Percentiles rank a stretch among this genome's conserved stretches.
Evolutionary conservation across 2,888 invertebrate species (phyloP).

Genomic region (Gandaritis pyraliata): DNA sequence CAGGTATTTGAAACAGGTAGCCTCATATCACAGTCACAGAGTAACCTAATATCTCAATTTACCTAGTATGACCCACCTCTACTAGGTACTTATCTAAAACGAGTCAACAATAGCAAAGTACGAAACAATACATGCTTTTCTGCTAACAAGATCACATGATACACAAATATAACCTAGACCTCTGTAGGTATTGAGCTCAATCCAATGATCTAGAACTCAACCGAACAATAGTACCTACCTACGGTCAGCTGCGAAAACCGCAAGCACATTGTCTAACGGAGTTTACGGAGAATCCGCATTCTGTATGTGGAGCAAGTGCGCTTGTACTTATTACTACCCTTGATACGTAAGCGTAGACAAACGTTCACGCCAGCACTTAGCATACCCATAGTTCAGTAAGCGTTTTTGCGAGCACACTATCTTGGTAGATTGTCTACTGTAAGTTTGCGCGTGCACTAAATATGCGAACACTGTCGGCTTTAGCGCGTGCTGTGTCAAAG

Average conservation of each 20-base stretch:
- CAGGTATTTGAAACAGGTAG: too few species aligned
- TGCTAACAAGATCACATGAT: too few species aligned
- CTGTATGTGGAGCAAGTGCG: constrained; percentile 6
- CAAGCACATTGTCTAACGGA: constrained; percentile 35
- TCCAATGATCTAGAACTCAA: constrained; percentile 26
- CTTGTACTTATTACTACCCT: constrained; percentile 2
- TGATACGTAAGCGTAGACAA: not conserved
- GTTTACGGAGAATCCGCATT: constrained; percentile 11
- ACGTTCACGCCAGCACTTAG: not conserved
- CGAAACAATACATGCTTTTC: too few species aligned
- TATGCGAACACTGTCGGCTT: not conserved
- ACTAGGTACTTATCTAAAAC: too few species aligned
- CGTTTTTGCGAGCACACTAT: not conserved
- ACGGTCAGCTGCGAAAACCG: constrained; percentile 31
- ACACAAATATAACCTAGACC: not conserved
- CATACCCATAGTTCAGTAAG: not conserved
- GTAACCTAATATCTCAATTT: too few species aligned
- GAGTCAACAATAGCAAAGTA: too few species aligned
- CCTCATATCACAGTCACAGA: too few species aligned
- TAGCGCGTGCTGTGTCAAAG: constrained; percentile 1
- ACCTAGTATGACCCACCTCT: too few species aligned
- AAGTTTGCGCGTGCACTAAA: constrained; percentile 9
- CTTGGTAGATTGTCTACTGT: not conserved
- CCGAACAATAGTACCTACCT: constrained; percentile 24
- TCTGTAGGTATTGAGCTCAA: not conserved